A percentile compares a stretch with the other conserved stretches of the same genome.
Conservation (phyloP, 2,113 vertebrate species). For the Rousettus leschenaultii region DNA sequence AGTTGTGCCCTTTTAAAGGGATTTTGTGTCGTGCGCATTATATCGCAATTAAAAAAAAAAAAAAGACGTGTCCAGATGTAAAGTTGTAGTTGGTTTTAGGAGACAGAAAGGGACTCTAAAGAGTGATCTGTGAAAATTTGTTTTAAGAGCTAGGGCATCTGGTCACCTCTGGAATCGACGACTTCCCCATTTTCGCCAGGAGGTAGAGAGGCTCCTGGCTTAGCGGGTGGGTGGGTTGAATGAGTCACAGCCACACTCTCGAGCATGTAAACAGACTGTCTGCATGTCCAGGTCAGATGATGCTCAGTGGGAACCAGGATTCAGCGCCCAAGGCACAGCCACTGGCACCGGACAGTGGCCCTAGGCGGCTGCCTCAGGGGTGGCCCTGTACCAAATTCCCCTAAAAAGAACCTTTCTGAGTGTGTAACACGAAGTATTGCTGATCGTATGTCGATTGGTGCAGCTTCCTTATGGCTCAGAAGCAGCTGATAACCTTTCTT, state of each 20-base stretch:
- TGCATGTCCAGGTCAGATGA: not conserved
- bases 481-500: not conserved
- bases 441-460: not conserved
- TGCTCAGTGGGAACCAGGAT: rapidly evolving
- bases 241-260: not conserved
- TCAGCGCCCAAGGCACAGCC: not conserved
- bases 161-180: not conserved
- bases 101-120: not conserved
- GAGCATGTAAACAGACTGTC: rapidly evolving
- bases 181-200: no score
- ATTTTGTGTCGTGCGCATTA: not conserved
- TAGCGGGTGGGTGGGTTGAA: not conserved
- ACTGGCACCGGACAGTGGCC: no score
- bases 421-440: not conserved
- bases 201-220: not conserved
- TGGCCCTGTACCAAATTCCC: conserved; percentile 45
- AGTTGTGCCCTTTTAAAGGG: not conserved
- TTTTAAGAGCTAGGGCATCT: not conserved
- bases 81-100: not conserved
- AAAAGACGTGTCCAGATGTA: not conserved
- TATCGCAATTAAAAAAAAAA: not conserved
- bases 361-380: not conserved
- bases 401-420: conserved; percentile 55
- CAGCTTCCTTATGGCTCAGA: not conserved
- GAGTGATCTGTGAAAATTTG: not conserved